phyloP scores from a whole-genome alignment of 1,140 invertebrate species.

The Drosophila bocqueti region DNA sequence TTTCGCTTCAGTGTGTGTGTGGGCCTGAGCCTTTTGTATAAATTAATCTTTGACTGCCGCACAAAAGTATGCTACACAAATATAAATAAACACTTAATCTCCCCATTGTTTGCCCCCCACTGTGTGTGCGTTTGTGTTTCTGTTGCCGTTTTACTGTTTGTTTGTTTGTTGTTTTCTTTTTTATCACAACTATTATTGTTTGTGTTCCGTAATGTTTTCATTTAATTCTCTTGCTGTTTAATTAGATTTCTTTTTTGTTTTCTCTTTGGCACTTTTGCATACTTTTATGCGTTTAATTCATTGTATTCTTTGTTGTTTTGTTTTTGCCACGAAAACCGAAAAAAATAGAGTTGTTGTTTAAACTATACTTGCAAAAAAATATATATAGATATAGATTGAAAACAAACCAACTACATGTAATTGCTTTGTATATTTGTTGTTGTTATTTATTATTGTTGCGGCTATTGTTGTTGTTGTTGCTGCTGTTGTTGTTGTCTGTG shows the following conservation, averaged over 20 bases:
- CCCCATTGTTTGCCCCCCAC: slow-evolving; percentile 5
- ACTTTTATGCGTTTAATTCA: slow-evolving; percentile 17
- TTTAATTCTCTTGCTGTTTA: slow-evolving; percentile 23
- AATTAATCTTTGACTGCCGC: slow-evolving; percentile 56
- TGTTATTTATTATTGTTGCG: slow-evolving; percentile 17
- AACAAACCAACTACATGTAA: slow-evolving; percentile 31
- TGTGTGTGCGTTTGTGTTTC: slow-evolving; percentile 14
- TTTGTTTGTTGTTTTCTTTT: slow-evolving; percentile 31
- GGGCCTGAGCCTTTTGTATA: slow-evolving; percentile 25
- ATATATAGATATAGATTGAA: not conserved
- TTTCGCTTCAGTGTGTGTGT: slow-evolving; percentile 5
- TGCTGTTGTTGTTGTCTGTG: slow-evolving; percentile 2
- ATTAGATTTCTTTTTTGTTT: slow-evolving; percentile 12
- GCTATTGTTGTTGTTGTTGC: slow-evolving; percentile 6
- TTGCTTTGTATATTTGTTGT: slow-evolving; percentile 38
- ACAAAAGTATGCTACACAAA: slow-evolving; percentile 59
- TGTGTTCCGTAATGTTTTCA: slow-evolving; percentile 40
- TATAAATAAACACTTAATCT: slow-evolving; percentile 63
- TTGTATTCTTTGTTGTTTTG: slow-evolving; percentile 12
- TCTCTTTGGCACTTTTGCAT: slow-evolving; percentile 1
- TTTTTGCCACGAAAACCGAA: slow-evolving; percentile 25
- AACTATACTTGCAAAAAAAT: slow-evolving; percentile 38
- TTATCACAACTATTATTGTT: slow-evolving; percentile 39
- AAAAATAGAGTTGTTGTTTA: slow-evolving; percentile 41
- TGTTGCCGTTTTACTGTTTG: slow-evolving; percentile 14